Conservation (phyloP, 2,888 invertebrate species). For the Hirtodrosophila cameraria region DNA sequence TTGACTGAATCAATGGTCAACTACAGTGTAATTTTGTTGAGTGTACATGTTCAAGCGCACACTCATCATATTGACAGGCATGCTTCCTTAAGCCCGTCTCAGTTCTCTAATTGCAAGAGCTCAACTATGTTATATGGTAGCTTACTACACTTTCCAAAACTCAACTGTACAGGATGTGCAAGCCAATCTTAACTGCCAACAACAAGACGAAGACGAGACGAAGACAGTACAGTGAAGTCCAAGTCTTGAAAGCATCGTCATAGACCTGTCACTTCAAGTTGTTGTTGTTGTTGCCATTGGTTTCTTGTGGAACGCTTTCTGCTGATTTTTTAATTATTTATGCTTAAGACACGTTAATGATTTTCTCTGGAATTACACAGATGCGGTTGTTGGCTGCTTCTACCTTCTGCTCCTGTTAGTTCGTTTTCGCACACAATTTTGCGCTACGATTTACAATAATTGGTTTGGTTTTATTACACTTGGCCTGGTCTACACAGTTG, state of each 20-base stretch:
- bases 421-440: constrained; percentile 18
- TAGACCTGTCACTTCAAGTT: constrained; percentile 22
- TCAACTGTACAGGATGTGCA: constrained; percentile 56
- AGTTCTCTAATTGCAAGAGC: constrained; percentile 44
- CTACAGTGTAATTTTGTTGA: too few relatives aligned
- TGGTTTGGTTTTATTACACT: constrained; percentile 41
- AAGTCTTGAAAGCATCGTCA: constrained; percentile 17
- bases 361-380: constrained; percentile 63
- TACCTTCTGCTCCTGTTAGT: constrained; percentile 5
- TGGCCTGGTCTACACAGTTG: constrained; percentile 30
- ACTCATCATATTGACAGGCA: constrained; percentile 64
- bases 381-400: constrained; percentile 9
- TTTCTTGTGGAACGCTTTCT: constrained; percentile 37
- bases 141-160: constrained; percentile 38
- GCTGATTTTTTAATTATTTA: constrained; percentile 72
- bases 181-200: constrained; percentile 22
- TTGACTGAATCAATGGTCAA: too few relatives aligned
- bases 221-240: constrained; percentile 23
- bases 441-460: constrained; percentile 37
- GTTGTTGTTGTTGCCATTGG: constrained; percentile 23
- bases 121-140: constrained; percentile 19
- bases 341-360: constrained; percentile 76
- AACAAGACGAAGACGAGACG: not conserved
- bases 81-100: constrained; percentile 49
- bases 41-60: constrained; percentile 29